Percentiles rank a stretch among this genome's conserved stretches.
Evolutionary conservation across 2,113 vertebrate genomes (phyloP).

Genomic region (Ia io): DNA sequence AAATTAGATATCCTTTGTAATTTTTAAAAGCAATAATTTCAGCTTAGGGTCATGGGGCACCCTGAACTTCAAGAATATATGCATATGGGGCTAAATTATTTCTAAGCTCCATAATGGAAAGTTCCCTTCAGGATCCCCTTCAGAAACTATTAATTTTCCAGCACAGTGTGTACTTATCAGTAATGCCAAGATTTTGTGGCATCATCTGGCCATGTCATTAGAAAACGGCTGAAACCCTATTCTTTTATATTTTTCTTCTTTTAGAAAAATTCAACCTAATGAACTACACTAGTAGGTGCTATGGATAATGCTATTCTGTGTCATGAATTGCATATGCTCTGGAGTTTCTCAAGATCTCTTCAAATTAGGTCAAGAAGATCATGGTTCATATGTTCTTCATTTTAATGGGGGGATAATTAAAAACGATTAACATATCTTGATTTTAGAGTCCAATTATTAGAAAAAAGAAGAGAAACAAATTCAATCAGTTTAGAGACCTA

Average conservation of each 20-base stretch:
- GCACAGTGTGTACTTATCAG: conserved; percentile 42
- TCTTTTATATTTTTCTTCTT: conserved; percentile 31
- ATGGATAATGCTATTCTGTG: background rate
- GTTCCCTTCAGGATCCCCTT: conserved; percentile 62
- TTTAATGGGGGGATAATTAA: background rate
- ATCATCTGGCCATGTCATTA: conserved; percentile 70
- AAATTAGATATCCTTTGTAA: background rate
- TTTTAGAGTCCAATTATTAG: background rate
- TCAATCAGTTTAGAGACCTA: background rate
- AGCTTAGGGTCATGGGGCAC: background rate
- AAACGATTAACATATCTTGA: conserved; percentile 11
- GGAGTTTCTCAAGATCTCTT: background rate
- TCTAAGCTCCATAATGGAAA: conserved; percentile 61
- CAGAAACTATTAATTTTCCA: conserved; percentile 74
- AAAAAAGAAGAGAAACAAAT: conserved; percentile 7
- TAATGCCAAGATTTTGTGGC: conserved; percentile 65
- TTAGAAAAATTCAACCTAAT: conserved; percentile 57
- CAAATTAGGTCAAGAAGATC: background rate
- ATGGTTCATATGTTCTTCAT: background rate
- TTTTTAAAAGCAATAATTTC: conserved; percentile 25
- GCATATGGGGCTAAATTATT: conserved; percentile 55
- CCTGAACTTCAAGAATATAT: conserved; percentile 59
- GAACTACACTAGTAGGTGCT: background rate
- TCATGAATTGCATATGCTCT: background rate
- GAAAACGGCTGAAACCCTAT: conserved; percentile 56